These are phyloP conservation scores for Lamellibrachia luymesi DNA, from an alignment of 1,140 invertebrate genomes.

Conservation along the genomic window DNA sequence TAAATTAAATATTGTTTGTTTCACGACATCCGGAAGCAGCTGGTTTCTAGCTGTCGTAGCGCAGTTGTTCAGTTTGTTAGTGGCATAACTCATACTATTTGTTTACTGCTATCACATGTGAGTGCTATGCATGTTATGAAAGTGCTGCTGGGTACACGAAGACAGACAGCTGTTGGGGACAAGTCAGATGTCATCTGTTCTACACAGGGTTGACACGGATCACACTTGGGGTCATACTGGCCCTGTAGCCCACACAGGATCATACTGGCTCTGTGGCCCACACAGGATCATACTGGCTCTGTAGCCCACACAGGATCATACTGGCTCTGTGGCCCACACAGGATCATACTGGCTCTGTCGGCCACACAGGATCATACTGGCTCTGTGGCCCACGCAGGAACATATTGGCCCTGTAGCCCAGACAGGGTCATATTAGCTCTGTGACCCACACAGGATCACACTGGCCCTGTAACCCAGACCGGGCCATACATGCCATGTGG, in stretches of 20 bases:
- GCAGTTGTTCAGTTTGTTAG: not conserved
- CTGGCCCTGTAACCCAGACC: no score
- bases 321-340: not conserved
- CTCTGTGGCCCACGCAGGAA: no score
- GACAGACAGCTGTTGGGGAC: not conserved
- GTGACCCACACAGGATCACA: no score
- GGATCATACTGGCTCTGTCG: not conserved
- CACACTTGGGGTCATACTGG: not conserved
- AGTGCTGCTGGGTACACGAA: not conserved
- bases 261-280: not conserved
- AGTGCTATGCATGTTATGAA: not conserved
- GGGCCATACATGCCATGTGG: no score
- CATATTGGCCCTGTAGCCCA: no score
- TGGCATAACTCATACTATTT: not conserved
- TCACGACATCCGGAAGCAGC: not conserved
- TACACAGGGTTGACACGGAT: not conserved
- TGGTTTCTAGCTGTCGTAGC: not conserved
- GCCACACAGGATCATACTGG: no score
- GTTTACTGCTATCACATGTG: not conserved
- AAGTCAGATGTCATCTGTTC: not conserved
- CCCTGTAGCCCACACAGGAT: not conserved
- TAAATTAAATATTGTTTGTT: not conserved
- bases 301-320: not conserved
- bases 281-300: not conserved
- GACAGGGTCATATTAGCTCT: no score